Conservation (phyloP, 1,140 invertebrate species). For the Epicauta chinensis region DNA sequence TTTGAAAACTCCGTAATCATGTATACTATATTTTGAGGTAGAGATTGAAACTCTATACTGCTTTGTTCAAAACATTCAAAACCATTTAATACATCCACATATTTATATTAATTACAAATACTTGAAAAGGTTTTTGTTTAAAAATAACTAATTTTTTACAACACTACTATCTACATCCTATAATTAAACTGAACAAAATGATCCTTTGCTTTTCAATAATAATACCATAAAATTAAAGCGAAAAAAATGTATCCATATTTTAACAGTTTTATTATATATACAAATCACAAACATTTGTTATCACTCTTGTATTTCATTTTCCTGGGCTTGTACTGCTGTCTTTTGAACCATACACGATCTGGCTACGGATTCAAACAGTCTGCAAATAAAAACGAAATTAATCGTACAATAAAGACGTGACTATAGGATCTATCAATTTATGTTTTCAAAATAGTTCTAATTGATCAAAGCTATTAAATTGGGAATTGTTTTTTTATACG, state of each 20-base stretch:
- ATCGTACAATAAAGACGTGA: too few relatives aligned
- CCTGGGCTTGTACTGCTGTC: slow-evolving; percentile 51
- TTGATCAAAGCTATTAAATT: too few relatives aligned
- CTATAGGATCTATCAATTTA: too few relatives aligned
- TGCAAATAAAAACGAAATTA: slow-evolving; percentile 42
- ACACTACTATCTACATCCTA: slow-evolving; percentile 29
- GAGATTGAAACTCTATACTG: background rate
- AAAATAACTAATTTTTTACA: slow-evolving; percentile 40
- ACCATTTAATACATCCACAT: slow-evolving; percentile 39
- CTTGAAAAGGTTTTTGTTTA: slow-evolving; percentile 37
- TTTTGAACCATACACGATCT: slow-evolving; percentile 88
- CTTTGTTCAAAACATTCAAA: slow-evolving; percentile 39
- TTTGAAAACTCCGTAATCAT: too few relatives aligned
- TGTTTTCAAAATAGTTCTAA: too few relatives aligned
- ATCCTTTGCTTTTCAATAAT: slow-evolving; percentile 5
- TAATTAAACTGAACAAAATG: slow-evolving; percentile 20
- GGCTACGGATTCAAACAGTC: slow-evolving; percentile 89
- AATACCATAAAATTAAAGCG: slow-evolving; percentile 14
- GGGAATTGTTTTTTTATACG: too few relatives aligned
- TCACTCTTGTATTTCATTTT: slow-evolving; percentile 55
- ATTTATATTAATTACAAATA: slow-evolving; percentile 41
- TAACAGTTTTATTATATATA: slow-evolving; percentile 25
- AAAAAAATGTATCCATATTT: slow-evolving; percentile 6
- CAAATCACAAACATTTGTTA: slow-evolving; percentile 37
- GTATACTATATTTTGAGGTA: too few relatives aligned